Percentiles rank a stretch among this genome's conserved stretches.
Evolutionary conservation across 2,113 vertebrate genomes (phyloP).

Genomic region (Paradisaea rubra): DNA sequence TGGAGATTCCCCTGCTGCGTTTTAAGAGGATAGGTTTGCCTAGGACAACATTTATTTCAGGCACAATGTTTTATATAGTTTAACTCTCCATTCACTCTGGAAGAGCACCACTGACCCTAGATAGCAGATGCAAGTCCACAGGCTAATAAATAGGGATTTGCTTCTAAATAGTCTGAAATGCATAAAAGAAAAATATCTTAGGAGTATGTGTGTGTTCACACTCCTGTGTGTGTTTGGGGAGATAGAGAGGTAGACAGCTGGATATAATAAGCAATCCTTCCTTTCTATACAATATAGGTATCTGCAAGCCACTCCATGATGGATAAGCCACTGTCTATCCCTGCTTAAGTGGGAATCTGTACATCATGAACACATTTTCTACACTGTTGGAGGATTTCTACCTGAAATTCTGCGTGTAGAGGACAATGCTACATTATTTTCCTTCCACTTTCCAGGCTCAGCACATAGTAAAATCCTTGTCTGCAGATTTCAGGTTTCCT

Average conservation of each 20-base stretch:
- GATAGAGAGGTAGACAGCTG: background rate
- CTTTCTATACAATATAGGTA: background rate
- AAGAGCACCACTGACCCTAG: background rate
- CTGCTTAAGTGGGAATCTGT: background rate
- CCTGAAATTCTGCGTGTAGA: background rate
- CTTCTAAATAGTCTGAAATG: background rate
- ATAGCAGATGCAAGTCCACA: background rate
- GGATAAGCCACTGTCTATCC: background rate
- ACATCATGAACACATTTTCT: background rate
- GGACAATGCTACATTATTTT: constrained; percentile 4
- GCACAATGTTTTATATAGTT: background rate
- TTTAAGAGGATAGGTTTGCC: background rate
- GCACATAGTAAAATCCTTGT: constrained; percentile 33
- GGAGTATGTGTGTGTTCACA: background rate
- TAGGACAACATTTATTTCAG: background rate
- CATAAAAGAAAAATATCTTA: background rate
- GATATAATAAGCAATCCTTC: background rate
- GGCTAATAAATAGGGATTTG: background rate
- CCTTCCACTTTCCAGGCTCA: background rate
- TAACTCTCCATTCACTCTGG: background rate
- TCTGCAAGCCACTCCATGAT: background rate
- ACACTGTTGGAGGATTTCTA: background rate
- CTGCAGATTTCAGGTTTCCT: constrained; percentile 15
- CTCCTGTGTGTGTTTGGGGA: background rate
- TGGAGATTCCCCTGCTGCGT: background rate